A percentile compares a stretch with the other conserved stretches of the same genome.
Conservation (phyloP, 2,113 vertebrate species). For the Acrocephalus kingi region DNA sequence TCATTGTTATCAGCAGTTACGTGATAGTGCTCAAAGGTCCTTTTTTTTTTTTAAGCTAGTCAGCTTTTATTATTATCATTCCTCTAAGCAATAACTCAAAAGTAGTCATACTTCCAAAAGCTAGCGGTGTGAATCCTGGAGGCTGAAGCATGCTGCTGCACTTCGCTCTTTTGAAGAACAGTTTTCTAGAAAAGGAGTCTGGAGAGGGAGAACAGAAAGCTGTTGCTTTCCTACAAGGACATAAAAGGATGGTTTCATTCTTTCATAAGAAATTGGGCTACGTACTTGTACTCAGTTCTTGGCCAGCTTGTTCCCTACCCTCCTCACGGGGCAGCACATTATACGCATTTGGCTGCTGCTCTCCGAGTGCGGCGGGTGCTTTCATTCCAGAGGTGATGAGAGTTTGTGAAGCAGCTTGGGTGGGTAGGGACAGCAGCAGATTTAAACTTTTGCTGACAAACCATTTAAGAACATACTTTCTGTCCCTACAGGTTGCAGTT, state of each 20-base stretch:
- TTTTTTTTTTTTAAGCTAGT: neutral
- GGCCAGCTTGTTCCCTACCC: neutral
- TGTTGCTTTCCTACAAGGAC: neutral
- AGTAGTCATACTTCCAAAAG: neutral
- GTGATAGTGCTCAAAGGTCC: neutral
- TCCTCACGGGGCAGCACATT: neutral
- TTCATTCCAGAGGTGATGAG: neutral
- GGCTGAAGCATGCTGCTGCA: neutral
- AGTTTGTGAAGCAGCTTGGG: neutral
- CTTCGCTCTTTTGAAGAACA: neutral
- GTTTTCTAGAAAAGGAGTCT: neutral
- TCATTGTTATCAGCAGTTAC: neutral
- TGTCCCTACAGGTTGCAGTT: neutral
- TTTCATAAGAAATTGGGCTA: slow-evolving; percentile 1
- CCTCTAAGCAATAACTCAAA: neutral
- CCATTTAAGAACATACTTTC: neutral
- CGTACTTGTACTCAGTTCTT: neutral
- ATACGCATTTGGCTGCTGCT: neutral
- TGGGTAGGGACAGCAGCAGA: neutral
- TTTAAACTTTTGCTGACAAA: slow-evolving; percentile 8
- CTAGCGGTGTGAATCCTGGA: neutral
- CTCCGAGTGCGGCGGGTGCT: neutral
- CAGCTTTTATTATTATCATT: neutral
- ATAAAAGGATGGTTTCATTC: neutral
- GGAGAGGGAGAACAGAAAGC: neutral